Base-by-base conservation (phyloP, 2,888 invertebrate genomes). In the Lepidonotus clava region DNA sequence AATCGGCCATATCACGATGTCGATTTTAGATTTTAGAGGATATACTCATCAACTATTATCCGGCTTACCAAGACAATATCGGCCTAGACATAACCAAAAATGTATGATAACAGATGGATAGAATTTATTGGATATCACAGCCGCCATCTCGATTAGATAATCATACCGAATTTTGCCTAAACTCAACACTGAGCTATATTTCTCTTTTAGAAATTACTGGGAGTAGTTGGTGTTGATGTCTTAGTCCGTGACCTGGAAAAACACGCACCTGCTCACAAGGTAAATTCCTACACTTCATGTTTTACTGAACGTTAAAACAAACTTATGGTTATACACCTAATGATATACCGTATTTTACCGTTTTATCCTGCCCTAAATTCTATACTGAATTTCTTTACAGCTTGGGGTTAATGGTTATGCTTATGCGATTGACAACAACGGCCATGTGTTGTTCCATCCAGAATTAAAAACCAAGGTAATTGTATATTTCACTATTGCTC, bases 231-330 rank as follows among this genome's bases (percentile, higher is more conserved):
- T 5, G 46, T 80, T n/a, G 80, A 80, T 46, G 32, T 80, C 28
- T 46, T 80, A 0, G 41, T 80, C 28, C 41, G 80, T 28, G 80
- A 80, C 80, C 80, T 80, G 5, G 80, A 80, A 46, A 80, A 80
- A 80, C 80, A 80, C 80, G 80, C 80, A 80, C 80, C 80, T 51
- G 28, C 80, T 46, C 80, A 80, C 34, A 80, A 80, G 80, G 80
- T 80, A 46, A 46, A 11, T 46, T 46, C 46, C 18, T 46, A 18
- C 18, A 11, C 46, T 46, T 46, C 46, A 46, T 46, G 46, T 46
- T 46, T 18, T 46, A 18, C 46, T 18, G 46, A 11, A 46, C 18
- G 46, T 46, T 46, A 11, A 46, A 8, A 46, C 46, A 8, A 46
- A 46, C 18, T 11, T 46, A 46, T 46, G 8, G 18, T 8, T 8